Conservation (phyloP, 2,888 invertebrate genomes). For the Exocentrus adspersus region DNA sequence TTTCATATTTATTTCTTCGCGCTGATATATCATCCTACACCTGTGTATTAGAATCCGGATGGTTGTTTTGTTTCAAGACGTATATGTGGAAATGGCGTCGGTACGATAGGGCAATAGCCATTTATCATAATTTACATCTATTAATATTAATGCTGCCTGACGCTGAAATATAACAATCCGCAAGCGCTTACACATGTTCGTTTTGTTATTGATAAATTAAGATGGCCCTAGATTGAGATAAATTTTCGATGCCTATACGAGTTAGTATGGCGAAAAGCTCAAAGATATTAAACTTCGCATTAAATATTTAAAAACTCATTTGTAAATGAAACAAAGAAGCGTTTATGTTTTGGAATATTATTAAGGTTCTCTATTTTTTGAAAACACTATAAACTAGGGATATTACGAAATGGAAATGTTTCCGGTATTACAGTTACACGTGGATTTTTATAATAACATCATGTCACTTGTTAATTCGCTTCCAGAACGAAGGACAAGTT, state of each 20-base stretch:
- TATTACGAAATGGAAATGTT: too few relatives aligned
- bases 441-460: background rate
- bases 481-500: slow-evolving; percentile 10
- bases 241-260: slow-evolving; percentile 5
- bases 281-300: too few relatives aligned
- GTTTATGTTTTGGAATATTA: too few relatives aligned
- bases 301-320: too few relatives aligned
- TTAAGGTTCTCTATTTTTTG: too few relatives aligned
- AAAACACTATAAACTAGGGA: too few relatives aligned
- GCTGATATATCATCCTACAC: background rate
- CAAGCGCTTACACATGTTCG: slow-evolving; percentile 30
- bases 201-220: slow-evolving; percentile 26
- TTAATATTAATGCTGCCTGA: slow-evolving; percentile 35
- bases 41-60: background rate
- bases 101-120: slow-evolving; percentile 20
- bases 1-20: slow-evolving; percentile 6
- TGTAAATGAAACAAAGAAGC: too few relatives aligned
- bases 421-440: background rate
- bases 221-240: slow-evolving; percentile 7
- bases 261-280: background rate
- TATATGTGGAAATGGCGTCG: slow-evolving; percentile 5
- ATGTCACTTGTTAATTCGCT: background rate
- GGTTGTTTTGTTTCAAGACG: slow-evolving; percentile 3
- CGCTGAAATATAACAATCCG: slow-evolving; percentile 29
- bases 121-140: slow-evolving; percentile 36